Evolutionary conservation across 2,888 invertebrate genomes (phyloP), one percentile per base, ranked within the genome.

Genomic region (Hanleya hanleyi): DNA sequence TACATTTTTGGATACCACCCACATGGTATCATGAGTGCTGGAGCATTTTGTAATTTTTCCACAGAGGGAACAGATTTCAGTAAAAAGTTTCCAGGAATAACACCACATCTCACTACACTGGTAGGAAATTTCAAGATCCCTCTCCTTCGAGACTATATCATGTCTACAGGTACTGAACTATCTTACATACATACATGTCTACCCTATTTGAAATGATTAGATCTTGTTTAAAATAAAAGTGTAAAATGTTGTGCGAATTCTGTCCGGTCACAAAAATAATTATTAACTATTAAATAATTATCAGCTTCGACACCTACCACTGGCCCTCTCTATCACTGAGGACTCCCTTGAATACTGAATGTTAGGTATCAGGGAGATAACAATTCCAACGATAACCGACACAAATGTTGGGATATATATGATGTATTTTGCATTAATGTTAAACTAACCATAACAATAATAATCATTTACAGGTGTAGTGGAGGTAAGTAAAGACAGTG

Each of bases 1-100:
- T 98, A 98, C 87, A 92, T 98, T 29, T 86, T 91, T 73, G 96
- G 96, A 6, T 94, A 94, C 74, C 97, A 96, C 90, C 98, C 98
- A 0, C 98, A 99, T 90, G 98, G 98, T 0, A 92, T 97, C 0
- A 92, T 98, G 22, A 94, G 95, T 65, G 93, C 94, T 33, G 97
- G 97, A 0, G 93, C 94, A 0, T 95, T 96, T 80, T 93, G 93
- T 0, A 94, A 95, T 51, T 97, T 98, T 91, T 94, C 93, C 0
- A 94, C 95, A 0, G 95, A 92, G 78, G 92, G 90, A 26, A 91
- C 91, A 0, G 89, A 90, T n/a, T 92, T 92, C 80, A 88, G 89
- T 64, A 76, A 90, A 67, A 71, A 83, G 50, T 92, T 91, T 79
- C 92, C 92, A n/a, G 92, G 92, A 4, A 87, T 93, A 12, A 84